Percentiles rank a stretch among this genome's conserved stretches.
Conservation (phyloP, 2,888 invertebrate species). For the Rambutsinella grinnellia region DNA sequence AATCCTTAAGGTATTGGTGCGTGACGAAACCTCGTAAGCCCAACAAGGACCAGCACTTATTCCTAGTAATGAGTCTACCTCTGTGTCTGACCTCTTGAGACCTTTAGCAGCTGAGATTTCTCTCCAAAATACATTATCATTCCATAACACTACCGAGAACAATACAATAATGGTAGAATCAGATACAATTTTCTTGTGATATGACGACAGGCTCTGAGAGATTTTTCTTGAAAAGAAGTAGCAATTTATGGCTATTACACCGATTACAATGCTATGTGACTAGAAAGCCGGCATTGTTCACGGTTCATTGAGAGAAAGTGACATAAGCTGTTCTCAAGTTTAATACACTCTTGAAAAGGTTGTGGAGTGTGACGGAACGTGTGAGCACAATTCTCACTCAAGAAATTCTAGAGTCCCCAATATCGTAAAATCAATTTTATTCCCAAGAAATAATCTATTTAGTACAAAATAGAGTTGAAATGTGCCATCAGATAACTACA, state of each 20-base stretch:
- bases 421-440: no score
- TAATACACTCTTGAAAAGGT: background rate
- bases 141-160: no score
- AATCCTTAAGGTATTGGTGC: constrained; percentile 31
- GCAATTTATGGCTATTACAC: constrained; percentile 52
- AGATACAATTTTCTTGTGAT: no score
- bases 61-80: constrained; percentile 47
- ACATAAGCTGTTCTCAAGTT: no score
- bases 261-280: constrained; percentile 50
- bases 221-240: constrained; percentile 46
- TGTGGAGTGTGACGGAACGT: background rate
- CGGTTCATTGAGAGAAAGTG: constrained; percentile 20
- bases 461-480: no score
- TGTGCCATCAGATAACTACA: no score
- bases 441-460: no score
- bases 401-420: no score
- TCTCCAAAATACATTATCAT: no score
- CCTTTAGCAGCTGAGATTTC: background rate
- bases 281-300: constrained; percentile 16
- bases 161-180: constrained; percentile 14
- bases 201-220: no score
- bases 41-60: constrained; percentile 54
- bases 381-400: constrained; percentile 21
- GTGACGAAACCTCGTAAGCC: constrained; percentile 50
- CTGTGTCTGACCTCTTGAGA: background rate